Evolutionary conservation across 2,888 invertebrate species (phyloP), one percentile per base, ranked within the genome.

Genomic region (Sipha maydis): DNA sequence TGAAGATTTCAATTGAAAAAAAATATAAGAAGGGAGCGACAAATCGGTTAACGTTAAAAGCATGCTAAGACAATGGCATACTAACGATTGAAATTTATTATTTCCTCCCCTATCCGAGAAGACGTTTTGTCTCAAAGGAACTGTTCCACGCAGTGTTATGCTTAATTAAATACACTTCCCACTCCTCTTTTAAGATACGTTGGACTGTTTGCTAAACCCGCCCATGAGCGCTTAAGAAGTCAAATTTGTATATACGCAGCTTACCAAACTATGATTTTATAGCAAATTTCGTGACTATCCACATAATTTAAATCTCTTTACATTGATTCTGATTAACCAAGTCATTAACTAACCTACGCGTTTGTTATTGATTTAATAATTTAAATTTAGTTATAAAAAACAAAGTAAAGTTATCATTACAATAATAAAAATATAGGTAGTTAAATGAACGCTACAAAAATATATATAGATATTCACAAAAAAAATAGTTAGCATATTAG

Each of bases 161-260:
- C 71, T 86, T 79, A 86, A 86, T 86, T 86, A 86, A 86, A 73
- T 75, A 56, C 34, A 25, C 56, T 34, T 38, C 78, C 77, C n/a
- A 56, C 8, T 56, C 38, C 5, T 41, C n/a, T 67, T 67, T 41
- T 67, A 84, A 75, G 41, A 34, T 38, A 21, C 21, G 34, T 34
- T 56, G 31, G 85, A 19, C 21, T 38, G 69, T 79, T 48, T 56
- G 38, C 80, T 28, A 84, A 79, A 54, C 34, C 54, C 28, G 73
- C 54, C 69, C 9, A 76, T 34, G 38, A 54, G 14, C 38, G 56
- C 73, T 86, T 80, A 41, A 61, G 21, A 31, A 86, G 71, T 86
- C 78, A 54, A 79, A 86, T 80, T 80, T 34, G 28, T 34, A 25
- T 54, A 38, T 78, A 71, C 71, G 54, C 85, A 34, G 56, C n/a